Evolutionary conservation across 1,140 invertebrate species (phyloP).

Genomic region (Bactericera cockerelli): DNA sequence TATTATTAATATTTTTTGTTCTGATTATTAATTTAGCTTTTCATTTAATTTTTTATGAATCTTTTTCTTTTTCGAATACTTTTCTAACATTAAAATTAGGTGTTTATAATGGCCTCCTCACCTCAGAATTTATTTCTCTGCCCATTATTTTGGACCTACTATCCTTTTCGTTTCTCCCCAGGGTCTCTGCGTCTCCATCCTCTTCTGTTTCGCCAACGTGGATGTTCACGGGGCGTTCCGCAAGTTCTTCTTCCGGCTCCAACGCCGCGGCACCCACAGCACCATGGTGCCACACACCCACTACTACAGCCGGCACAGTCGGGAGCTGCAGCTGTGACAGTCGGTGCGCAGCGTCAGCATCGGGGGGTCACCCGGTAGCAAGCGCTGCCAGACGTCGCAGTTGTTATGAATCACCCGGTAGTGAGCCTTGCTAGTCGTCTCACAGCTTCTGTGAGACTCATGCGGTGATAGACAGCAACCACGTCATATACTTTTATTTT

Average conservation of each 20-base stretch:
- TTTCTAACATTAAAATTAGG: no score
- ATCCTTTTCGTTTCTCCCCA: conserved; percentile 24
- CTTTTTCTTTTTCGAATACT: no score
- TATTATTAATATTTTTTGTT: no score
- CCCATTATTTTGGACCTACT: neutral
- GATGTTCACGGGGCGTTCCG: conserved; percentile 20
- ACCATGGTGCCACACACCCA: conserved; percentile 20
- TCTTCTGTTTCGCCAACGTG: conserved; percentile 53
- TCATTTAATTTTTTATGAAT: neutral
- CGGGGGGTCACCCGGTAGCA: neutral
- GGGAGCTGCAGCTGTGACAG: conserved; percentile 17
- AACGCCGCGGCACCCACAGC: conserved; percentile 18
- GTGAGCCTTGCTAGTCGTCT: no score
- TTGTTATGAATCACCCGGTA: no score
- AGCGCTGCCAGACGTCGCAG: neutral
- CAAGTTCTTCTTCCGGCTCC: conserved; percentile 15
- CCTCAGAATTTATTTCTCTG: neutral
- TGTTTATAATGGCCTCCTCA: no score
- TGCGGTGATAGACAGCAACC: no score
- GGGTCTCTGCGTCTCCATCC: conserved; percentile 51
- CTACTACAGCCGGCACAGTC: conserved; percentile 17
- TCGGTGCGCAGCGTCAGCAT: neutral
- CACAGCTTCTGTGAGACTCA: no score
- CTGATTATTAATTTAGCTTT: neutral
- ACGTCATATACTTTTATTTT: no score